phyloP scores from a whole-genome alignment of 2,113 vertebrate species.

The Bagarius yarrelli region DNA sequence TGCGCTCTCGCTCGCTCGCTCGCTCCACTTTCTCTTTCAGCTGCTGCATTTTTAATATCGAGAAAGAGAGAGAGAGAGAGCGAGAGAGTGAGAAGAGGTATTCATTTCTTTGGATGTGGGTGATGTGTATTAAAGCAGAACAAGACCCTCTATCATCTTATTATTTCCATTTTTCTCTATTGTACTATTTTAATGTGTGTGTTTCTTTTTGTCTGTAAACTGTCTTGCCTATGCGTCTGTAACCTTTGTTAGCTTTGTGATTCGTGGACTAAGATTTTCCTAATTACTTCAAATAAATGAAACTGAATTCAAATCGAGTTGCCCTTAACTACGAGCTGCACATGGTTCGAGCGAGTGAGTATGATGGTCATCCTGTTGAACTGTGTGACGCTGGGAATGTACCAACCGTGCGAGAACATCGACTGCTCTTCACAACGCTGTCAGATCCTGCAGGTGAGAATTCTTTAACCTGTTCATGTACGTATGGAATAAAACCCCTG shows the following conservation, averaged over 20 bases:
- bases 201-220: neutral
- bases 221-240: neutral
- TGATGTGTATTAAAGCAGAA: neutral
- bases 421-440: constrained; percentile 93
- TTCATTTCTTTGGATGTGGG: constrained; percentile 8
- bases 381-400: constrained; percentile 97
- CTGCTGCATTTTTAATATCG: neutral
- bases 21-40: neutral
- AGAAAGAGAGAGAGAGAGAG: neutral
- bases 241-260: too few species aligned
- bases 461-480: neutral
- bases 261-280: neutral
- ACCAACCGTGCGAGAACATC: constrained; percentile 95
- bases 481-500: neutral
- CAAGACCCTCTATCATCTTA: too few species aligned
- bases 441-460: constrained; percentile 89
- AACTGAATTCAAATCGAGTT: constrained; percentile 8
- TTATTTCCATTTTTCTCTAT: neutral
- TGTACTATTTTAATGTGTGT: too few species aligned
- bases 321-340: constrained; percentile 78
- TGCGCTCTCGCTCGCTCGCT: neutral
- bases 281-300: neutral
- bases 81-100: too few species aligned
- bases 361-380: constrained; percentile 97
- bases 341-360: constrained; percentile 94